Evolutionary conservation across 1,140 invertebrate species (phyloP), one percentile per base, ranked within the genome.

Genomic region (Aphelenchoides avenae): DNA sequence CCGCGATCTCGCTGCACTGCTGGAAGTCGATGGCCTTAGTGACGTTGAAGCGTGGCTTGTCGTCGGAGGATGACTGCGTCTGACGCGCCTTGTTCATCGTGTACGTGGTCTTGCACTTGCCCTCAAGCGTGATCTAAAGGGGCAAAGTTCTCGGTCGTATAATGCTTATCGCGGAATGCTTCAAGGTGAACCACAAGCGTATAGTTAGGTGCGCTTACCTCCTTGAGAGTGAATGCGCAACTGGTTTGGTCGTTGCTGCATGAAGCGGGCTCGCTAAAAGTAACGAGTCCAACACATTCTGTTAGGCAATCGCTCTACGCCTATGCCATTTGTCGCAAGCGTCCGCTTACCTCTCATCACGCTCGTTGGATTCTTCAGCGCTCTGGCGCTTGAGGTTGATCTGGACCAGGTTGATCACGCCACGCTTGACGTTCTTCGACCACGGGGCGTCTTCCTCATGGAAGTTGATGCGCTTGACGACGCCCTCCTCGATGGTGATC

Each of bases 11-110:
- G 18, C 51, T 29, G 48, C 76, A 78, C 1, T 64, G 58, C 26
- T 68, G 52, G 57, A 71, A 75, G 58, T 78, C 66, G 30, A 70
- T 49, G 0, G n/a, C 48, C 5, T 29, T 52, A 31, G 53, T 37
- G 52, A 15, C 29, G 34, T 20, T 59, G 52, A 20, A 20, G 29
- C 18, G 5, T 13, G 29, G 13, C 13, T 9, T 27, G 26, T 15
- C 15, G 26, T 42, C 11, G 13, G 15, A 4, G n/a, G 24, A 13
- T 11, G 3, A 26, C 29, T 42, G 41, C n/a, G n/a, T n/a, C 9
- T 27, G 13, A 15, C 11, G 20, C 1, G 54, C 43, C n/a, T 31
- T 61, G 57, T 29, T 60, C 13, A 64, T 51, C 29, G 63, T 49
- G 44, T 64, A 64, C 24, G 33, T 66, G 15, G 44, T 61, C 18